phyloP scores from a whole-genome alignment of 2,888 invertebrate species.

The Lumbricus terrestris region DNA sequence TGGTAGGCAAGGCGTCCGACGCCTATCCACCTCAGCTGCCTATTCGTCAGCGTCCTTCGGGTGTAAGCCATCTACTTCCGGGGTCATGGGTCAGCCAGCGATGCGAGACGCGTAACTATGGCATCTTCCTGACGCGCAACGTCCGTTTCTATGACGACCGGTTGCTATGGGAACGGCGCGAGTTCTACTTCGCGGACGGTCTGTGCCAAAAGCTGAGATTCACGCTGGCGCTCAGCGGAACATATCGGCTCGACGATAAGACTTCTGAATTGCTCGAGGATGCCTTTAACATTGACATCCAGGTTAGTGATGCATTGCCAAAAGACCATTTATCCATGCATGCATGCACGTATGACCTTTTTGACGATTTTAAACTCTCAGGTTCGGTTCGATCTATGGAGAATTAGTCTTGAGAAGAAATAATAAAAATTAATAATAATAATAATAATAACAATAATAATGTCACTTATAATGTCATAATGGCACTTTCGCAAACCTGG shows the following conservation, averaged over 20 bases:
- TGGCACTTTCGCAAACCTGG: too few relatives aligned
- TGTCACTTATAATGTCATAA: too few relatives aligned
- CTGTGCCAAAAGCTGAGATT: conserved; percentile 63
- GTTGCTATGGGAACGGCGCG: conserved; percentile 63
- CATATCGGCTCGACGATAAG: conserved; percentile 53
- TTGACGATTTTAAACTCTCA: too few relatives aligned
- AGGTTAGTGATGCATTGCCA: conserved; percentile 49
- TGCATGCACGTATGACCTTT: neutral
- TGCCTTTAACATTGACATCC: conserved; percentile 63
- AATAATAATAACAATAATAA: too few relatives aligned
- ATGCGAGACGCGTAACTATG: conserved; percentile 65
- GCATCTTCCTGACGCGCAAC: conserved; percentile 63
- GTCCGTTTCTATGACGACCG: conserved; percentile 55
- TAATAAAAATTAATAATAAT: too few relatives aligned
- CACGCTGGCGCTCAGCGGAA: conserved; percentile 63
- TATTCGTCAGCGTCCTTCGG: conserved; percentile 58
- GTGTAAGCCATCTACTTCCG: conserved; percentile 57
- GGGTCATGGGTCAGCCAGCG: conserved; percentile 66
- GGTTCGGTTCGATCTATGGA: too few relatives aligned
- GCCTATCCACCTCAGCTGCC: conserved; percentile 62
- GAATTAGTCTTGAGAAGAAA: too few relatives aligned
- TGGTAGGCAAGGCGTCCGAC: conserved; percentile 59
- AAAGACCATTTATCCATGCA: neutral
- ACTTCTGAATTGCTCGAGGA: conserved; percentile 48
- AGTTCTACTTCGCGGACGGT: conserved; percentile 65